Base-by-base conservation (phyloP, 2,888 invertebrate species). In the Monopis laevigella region DNA sequence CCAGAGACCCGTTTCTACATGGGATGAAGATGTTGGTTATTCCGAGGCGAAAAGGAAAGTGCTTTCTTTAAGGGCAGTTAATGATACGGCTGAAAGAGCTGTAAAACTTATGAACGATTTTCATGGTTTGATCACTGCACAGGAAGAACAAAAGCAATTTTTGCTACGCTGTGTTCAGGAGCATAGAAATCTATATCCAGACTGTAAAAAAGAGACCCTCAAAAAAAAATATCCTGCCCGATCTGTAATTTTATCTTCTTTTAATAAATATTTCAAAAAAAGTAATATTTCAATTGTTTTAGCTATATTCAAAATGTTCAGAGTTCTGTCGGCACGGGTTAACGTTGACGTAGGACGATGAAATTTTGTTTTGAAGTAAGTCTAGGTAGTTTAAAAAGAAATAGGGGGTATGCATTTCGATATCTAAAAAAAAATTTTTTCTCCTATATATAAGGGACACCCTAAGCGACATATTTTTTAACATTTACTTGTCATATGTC, bases 81-180 rank as follows among this genome's bases (percentile, higher is more conserved):
- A 48, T 39, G 46, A 49, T 39, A 44, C 42, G 26, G 47, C 46
- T 17, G 47, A 47, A 39, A 43, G 47, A 45, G 46, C 41, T 32
- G 46, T 50, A 11, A 46, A 48, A 43, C 19, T 45, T n/a, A 47
- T 49, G 47, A 44, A 47, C 48, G 47, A 48, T 35, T 51, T 49
- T 45, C 38, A 49, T 41, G 47, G 46, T 18, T 41, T 49, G 8
- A 45, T 48, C 38, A 46, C 47, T 24, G 50, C 42, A 16, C 14
- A 49, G 7, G 46, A 49, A 35, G 45, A 47, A 39, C 44, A 48
- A 43, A 44, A 43, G 16, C 43, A 44, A 35, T 46, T 39, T 42
- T 46, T 48, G 13, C 11, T 50, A 21, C 44, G 45, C 38, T 48
- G 46, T 38, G 46, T 48, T 1, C 46, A 42, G 28, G 40, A 40